phyloP scores from a whole-genome alignment of 1,140 invertebrate genomes.

The Drosophila sproati region DNA sequence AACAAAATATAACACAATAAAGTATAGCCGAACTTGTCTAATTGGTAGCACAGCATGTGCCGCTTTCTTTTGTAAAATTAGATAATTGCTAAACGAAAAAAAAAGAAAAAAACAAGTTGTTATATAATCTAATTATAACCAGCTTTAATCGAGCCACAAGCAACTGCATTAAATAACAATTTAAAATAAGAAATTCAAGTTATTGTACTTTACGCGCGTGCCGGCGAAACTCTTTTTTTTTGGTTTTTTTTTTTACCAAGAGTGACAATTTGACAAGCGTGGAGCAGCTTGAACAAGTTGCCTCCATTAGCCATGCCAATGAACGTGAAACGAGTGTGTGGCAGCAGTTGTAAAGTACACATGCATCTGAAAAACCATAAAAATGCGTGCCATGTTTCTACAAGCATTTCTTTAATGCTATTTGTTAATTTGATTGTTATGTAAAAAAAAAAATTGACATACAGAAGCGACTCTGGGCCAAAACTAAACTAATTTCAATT shows the following conservation, averaged over 20 bases:
- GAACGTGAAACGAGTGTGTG: constrained; percentile 72
- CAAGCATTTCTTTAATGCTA: constrained; percentile 52
- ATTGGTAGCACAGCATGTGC: constrained; percentile 53
- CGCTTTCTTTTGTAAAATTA: constrained; percentile 75
- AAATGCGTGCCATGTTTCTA: constrained; percentile 65
- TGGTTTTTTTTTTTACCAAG: background rate
- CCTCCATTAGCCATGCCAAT: constrained; percentile 67
- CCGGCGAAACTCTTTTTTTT: constrained; percentile 58
- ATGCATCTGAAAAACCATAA: background rate
- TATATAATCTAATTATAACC: constrained; percentile 80
- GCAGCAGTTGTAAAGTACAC: constrained; percentile 13
- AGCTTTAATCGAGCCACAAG: constrained; percentile 65
- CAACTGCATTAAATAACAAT: constrained; percentile 76
- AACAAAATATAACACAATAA: constrained; percentile 14
- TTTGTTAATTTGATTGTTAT: constrained; percentile 63
- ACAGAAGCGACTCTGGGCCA: constrained; percentile 49
- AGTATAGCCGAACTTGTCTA: constrained; percentile 62
- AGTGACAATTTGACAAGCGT: background rate
- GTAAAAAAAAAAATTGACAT: constrained; percentile 57
- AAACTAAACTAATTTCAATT: constrained; percentile 75
- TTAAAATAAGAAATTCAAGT: constrained; percentile 57
- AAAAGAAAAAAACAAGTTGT: constrained; percentile 22
- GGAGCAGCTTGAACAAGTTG: background rate
- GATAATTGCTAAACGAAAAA: constrained; percentile 58
- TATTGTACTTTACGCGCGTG: constrained; percentile 59